Conservation (phyloP, 2,888 invertebrate species). For the Homarus gammarus region DNA sequence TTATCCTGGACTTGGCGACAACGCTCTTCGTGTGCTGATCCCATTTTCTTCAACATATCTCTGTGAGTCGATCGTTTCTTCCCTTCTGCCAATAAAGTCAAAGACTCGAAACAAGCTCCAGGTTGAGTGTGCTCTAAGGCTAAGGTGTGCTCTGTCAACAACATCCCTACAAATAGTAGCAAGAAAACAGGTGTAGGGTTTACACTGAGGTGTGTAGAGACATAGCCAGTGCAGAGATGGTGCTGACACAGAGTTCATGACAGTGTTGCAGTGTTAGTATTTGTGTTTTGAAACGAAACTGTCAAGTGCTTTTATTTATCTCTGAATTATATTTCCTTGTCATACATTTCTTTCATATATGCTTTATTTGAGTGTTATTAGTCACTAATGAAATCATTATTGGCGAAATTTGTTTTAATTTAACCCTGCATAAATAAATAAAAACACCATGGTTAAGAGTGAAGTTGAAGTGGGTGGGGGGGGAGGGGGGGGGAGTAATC, state of each 20-base stretch:
- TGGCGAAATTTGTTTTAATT: not conserved
- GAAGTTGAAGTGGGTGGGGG: not conserved
- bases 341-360: not conserved
- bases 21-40: conserved; percentile 14
- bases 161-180: not conserved
- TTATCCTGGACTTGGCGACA: conserved; percentile 19
- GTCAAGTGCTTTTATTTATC: not conserved
- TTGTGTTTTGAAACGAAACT: conserved; percentile 10
- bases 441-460: not conserved
- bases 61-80: not conserved
- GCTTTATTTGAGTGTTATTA: not conserved
- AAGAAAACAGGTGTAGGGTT: not conserved
- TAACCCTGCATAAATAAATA: not conserved
- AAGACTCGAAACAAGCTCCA: not conserved
- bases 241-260: not conserved
- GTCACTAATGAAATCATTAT: not conserved
- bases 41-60: not conserved
- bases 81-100: conserved; percentile 18
- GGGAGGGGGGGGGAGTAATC: not conserved
- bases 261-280: not conserved
- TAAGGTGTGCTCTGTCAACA: not conserved
- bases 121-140: not conserved
- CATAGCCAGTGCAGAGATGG: not conserved
- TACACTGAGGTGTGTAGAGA: not conserved
- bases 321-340: not conserved